Conservation (phyloP, 37 sponge, comb jelly and placozoan genomes). For the Corticium candelabrum region DNA sequence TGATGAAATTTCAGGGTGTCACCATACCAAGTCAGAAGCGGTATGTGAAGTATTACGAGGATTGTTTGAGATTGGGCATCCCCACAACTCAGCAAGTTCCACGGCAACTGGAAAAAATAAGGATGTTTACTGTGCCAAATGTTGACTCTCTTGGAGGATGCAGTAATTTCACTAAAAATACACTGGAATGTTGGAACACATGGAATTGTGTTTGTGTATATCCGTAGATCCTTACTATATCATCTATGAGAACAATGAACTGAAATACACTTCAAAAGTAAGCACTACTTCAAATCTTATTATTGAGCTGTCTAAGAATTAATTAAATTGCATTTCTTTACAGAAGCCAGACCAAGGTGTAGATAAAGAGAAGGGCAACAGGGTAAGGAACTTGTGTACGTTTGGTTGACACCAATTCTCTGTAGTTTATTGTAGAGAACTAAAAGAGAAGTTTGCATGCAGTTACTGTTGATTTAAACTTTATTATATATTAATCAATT, state of each 20-base stretch:
- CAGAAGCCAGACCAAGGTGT: constrained; percentile 28
- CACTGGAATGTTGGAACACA: too few species aligned
- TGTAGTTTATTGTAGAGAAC: too few species aligned
- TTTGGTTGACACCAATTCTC: too few species aligned
- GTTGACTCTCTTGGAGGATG: constrained; percentile 35
- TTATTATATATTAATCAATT: too few species aligned
- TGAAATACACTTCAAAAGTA: constrained; percentile 16
- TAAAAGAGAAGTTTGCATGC: too few species aligned
- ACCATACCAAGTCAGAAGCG: constrained; percentile 31
- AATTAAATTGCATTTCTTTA: neutral
- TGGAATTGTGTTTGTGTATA: too few species aligned
- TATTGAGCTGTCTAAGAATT: neutral
- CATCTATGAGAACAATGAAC: constrained; percentile 18
- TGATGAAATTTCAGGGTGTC: constrained; percentile 13
- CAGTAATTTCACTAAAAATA: constrained; percentile 20
- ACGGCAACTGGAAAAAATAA: constrained; percentile 11
- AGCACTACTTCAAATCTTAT: neutral
- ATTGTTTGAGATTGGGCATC: neutral
- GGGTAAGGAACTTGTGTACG: neutral
- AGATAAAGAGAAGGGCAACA: constrained; percentile 6
- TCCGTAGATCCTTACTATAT: constrained; percentile 26
- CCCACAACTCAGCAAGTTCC: constrained; percentile 6
- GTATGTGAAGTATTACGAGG: constrained; percentile 18
- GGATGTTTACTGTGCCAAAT: constrained; percentile 26
- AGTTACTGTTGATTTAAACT: too few species aligned